Evolutionary conservation across 53 echinoderm and acorn worm species (phyloP).

Genomic region (Hippasteria phrygiana): DNA sequence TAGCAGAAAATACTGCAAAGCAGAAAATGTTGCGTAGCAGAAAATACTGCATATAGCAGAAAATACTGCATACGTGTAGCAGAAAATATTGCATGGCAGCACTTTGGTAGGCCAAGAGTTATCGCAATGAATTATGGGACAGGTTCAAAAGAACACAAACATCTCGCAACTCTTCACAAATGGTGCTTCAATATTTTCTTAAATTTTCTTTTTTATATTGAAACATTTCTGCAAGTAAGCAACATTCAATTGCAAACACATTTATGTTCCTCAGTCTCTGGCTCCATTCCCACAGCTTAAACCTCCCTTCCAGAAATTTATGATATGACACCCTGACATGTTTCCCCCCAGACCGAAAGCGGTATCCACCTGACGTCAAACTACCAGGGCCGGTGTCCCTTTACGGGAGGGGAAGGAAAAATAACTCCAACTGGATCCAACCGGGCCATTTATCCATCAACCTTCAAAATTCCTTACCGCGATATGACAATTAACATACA

Average conservation of each 20-base stretch:
- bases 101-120: neutral
- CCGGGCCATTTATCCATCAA: constrained; percentile 40
- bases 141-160: neutral
- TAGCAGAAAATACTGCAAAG: no score
- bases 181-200: neutral
- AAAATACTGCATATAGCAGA: no score
- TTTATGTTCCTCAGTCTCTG: neutral
- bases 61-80: no score
- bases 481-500: constrained; percentile 62
- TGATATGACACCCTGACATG: constrained; percentile 32
- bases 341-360: constrained; percentile 14
- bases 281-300: constrained; percentile 19
- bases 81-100: no score
- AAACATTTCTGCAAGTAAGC: constrained; percentile 18
- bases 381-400: neutral
- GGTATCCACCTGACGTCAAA: constrained; percentile 14
- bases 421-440: constrained; percentile 27
- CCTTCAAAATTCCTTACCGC: constrained; percentile 20
- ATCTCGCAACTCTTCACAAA: neutral
- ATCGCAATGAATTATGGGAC: neutral
- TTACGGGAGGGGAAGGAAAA: neutral
- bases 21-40: no score
- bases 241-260: constrained; percentile 24
- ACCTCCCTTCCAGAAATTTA: constrained; percentile 12
- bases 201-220: neutral